Conservation (phyloP, 2,888 invertebrate genomes). For the Orthosia gothica region DNA sequence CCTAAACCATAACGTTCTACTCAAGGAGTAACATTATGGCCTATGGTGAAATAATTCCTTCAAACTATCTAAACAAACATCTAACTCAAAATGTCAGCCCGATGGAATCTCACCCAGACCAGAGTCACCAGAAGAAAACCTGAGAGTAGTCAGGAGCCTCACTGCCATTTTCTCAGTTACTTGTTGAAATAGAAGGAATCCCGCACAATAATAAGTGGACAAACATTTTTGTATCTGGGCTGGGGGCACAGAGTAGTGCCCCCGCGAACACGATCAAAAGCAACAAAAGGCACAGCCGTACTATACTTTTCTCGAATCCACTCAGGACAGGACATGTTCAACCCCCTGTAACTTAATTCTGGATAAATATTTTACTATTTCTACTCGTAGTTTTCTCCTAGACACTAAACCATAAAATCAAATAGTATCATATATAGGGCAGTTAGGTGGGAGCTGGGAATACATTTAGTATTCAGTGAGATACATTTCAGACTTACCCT, state of each 20-base stretch:
- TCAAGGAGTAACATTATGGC: background rate
- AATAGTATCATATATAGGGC: background rate
- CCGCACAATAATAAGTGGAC: background rate
- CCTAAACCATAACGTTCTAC: too few relatives aligned
- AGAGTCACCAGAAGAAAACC: background rate
- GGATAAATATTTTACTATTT: background rate
- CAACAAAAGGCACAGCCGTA: too few relatives aligned
- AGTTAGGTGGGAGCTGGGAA: background rate
- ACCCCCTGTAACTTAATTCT: too few relatives aligned
- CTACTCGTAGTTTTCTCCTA: background rate
- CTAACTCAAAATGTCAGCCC: background rate
- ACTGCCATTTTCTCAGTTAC: background rate
- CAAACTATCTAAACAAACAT: background rate
- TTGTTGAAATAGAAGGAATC: background rate
- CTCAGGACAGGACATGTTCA: too few relatives aligned
- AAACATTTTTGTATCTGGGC: too few relatives aligned
- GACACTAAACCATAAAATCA: background rate
- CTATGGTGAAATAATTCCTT: background rate
- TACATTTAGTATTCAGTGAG: constrained; percentile 31
- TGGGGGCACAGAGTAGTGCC: too few relatives aligned
- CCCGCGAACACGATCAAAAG: too few relatives aligned
- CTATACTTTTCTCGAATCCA: too few relatives aligned
- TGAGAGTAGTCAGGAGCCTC: background rate
- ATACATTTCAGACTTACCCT: constrained; percentile 25
- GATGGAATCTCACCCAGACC: background rate